phyloP scores from a whole-genome alignment of 2,113 vertebrate species.

The Bubo scandiacus region DNA sequence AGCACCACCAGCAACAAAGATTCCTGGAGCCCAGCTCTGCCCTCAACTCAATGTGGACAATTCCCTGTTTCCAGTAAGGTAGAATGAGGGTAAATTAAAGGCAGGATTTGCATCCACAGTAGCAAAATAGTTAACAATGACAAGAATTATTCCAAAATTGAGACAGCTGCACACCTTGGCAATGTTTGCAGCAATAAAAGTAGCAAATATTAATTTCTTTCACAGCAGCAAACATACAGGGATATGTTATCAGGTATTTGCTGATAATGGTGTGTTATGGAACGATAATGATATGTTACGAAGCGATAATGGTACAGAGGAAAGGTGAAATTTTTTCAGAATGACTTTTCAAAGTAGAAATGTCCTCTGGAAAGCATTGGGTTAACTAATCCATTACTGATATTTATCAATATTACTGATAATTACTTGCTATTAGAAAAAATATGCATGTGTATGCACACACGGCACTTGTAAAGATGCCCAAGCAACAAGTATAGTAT shows the following conservation, averaged over 20 bases:
- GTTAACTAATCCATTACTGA: not conserved
- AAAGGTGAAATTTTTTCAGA: constrained; percentile 14
- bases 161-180: not conserved
- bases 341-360: not conserved
- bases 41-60: not conserved
- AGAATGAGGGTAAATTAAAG: not conserved
- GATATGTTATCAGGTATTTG: constrained; percentile 23
- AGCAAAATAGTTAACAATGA: not conserved
- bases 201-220: not conserved
- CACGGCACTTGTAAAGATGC: not conserved
- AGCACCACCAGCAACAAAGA: not conserved
- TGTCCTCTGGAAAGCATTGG: not conserved
- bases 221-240: not conserved
- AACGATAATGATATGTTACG: not conserved
- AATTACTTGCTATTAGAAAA: not conserved
- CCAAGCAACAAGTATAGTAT: not conserved
- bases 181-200: not conserved
- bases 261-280: not conserved
- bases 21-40: not conserved
- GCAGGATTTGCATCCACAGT: not conserved
- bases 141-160: not conserved
- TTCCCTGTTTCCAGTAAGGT: not conserved
- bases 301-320: not conserved
- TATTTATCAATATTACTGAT: not conserved
- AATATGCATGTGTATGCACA: not conserved